These are phyloP conservation scores for Ceratosolen fusciceps DNA, from an alignment of 1,140 invertebrate genomes.

Conservation along the genomic window DNA sequence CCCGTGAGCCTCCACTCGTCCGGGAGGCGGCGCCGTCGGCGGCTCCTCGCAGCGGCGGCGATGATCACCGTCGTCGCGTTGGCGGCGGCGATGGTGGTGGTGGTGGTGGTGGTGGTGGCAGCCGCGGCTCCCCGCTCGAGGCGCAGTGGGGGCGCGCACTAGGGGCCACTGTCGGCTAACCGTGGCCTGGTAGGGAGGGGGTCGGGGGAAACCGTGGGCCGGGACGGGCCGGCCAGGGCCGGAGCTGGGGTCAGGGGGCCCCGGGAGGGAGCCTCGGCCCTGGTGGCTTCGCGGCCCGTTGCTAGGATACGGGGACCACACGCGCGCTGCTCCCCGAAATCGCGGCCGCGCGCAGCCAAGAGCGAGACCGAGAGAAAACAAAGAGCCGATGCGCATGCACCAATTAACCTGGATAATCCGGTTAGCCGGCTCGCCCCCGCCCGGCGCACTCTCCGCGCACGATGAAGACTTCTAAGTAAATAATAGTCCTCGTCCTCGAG, in stretches of 20 bases:
- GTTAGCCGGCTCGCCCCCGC: slow-evolving; percentile 3
- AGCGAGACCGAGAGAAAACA: slow-evolving; percentile 40
- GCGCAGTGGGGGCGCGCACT: too few relatives aligned
- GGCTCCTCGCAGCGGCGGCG: background rate
- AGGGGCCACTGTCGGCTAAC: too few relatives aligned
- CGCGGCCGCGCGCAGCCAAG: slow-evolving; percentile 15
- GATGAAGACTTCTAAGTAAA: slow-evolving; percentile 6
- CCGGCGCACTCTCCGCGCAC: slow-evolving; percentile 46
- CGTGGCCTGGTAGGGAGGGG: too few relatives aligned
- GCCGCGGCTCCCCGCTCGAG: too few relatives aligned
- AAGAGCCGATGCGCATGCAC: slow-evolving; percentile 31
- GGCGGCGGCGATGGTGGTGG: slow-evolving; percentile 6
- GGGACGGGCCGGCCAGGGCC: background rate
- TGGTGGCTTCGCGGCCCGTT: slow-evolving; percentile 20
- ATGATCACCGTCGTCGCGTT: too few relatives aligned
- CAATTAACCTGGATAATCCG: slow-evolving; percentile 38
- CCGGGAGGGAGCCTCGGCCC: background rate
- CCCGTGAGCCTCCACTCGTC: too few relatives aligned
- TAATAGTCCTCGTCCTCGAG: slow-evolving; percentile 11
- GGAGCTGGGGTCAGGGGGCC: background rate
- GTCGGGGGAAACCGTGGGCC: background rate
- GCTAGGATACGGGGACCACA: slow-evolving; percentile 33
- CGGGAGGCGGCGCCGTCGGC: slow-evolving; percentile 23
- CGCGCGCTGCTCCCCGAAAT: slow-evolving; percentile 15
- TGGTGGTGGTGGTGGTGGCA: background rate